A percentile compares a stretch with the other conserved stretches of the same genome.
phyloP scores from a whole-genome alignment of 1,140 invertebrate species.

The Copidosoma floridanum region DNA sequence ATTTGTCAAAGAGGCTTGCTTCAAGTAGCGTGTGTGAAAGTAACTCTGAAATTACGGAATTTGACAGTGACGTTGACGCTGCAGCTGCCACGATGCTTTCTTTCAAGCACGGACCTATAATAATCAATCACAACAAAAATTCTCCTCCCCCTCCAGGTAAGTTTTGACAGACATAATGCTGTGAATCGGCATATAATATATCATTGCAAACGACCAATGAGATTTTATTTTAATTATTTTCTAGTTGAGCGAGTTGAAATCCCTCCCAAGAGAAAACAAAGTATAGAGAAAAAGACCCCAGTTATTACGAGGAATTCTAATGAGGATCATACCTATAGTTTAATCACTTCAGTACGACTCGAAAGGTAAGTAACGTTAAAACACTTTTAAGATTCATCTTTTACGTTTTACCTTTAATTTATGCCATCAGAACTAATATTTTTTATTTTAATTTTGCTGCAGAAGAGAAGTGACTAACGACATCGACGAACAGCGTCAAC shows the following conservation, averaged over 20 bases:
- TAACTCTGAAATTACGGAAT: conserved; percentile 53
- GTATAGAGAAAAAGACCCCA: conserved; percentile 55
- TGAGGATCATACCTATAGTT: conserved; percentile 77
- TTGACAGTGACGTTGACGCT: conserved; percentile 72
- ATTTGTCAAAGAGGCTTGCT: conserved; percentile 68
- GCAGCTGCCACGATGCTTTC: conserved; percentile 77
- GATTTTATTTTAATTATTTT: conserved; percentile 5
- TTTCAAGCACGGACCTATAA: conserved; percentile 69
- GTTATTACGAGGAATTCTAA: conserved; percentile 73
- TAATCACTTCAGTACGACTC: conserved; percentile 49
- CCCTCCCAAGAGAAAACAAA: too few relatives aligned
- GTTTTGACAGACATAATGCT: conserved; percentile 9
- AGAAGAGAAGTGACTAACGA: conserved; percentile 50
- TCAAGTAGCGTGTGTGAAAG: conserved; percentile 55
- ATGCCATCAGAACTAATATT: too few relatives aligned
- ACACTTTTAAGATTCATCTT: too few relatives aligned
- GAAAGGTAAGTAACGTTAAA: conserved; percentile 49
- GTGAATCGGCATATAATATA: not conserved
- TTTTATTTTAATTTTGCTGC: too few relatives aligned
- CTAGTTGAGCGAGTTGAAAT: conserved; percentile 10
- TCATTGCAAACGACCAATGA: not conserved
- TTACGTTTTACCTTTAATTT: too few relatives aligned
- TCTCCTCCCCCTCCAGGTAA: too few relatives aligned
- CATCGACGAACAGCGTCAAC: conserved; percentile 72
- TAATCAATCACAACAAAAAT: conserved; percentile 58